These are phyloP conservation scores for Ceratina japonica DNA, from an alignment of 1,140 invertebrate species.

Conservation along the genomic window DNA sequence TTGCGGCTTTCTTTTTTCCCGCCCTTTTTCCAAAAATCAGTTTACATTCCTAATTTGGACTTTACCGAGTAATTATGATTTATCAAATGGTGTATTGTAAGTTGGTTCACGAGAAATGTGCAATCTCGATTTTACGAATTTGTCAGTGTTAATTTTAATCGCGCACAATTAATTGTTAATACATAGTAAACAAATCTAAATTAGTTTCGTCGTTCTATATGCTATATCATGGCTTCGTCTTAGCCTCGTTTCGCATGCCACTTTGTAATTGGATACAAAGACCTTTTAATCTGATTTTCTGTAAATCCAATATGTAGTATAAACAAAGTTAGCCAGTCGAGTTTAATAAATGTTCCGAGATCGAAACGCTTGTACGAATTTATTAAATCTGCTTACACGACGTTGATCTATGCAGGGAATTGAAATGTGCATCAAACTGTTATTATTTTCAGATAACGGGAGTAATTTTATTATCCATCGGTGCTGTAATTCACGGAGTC, in stretches of 20 bases:
- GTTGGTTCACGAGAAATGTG: too few relatives aligned
- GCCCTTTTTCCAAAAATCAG: too few relatives aligned
- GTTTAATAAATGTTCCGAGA: neutral
- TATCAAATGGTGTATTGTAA: too few relatives aligned
- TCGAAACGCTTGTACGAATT: neutral
- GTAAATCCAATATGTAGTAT: constrained; percentile 6
- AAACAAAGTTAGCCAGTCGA: neutral
- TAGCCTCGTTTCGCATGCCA: constrained; percentile 7
- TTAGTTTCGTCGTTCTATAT: neutral
- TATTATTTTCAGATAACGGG: constrained; percentile 83
- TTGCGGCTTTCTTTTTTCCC: too few relatives aligned
- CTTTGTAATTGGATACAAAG: constrained; percentile 17
- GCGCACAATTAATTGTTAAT: too few relatives aligned
- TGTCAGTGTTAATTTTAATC: too few relatives aligned
- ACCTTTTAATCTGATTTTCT: constrained; percentile 27
- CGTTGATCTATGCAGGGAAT: constrained; percentile 4
- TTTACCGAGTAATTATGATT: too few relatives aligned
- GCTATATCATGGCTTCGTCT: neutral
- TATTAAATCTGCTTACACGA: neutral
- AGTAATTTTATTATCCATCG: constrained; percentile 84
- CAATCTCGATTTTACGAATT: too few relatives aligned
- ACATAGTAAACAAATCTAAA: neutral
- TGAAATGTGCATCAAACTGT: neutral
- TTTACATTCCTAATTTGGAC: too few relatives aligned
- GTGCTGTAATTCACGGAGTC: constrained; percentile 82